Conservation (phyloP, 2,113 vertebrate genomes). For the Gorsachius goisagi region DNA sequence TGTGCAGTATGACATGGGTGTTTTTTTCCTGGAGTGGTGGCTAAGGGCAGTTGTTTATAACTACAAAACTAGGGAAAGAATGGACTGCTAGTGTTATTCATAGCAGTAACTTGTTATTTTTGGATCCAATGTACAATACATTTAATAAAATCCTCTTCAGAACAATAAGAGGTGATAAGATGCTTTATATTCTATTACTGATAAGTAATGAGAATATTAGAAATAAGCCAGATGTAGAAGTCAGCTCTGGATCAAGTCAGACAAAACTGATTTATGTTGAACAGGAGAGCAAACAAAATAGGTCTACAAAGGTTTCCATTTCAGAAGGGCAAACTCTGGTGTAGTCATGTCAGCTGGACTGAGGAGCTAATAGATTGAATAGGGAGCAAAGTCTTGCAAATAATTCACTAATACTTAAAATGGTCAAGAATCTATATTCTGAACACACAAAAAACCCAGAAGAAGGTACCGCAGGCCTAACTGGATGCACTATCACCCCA, state of each 20-base stretch:
- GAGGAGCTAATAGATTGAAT: background rate
- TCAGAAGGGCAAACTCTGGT: background rate
- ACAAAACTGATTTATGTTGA: background rate
- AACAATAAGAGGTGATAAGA: background rate
- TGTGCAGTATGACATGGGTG: background rate
- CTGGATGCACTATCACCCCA: background rate
- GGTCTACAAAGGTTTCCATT: background rate
- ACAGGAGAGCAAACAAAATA: background rate
- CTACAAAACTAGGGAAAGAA: background rate
- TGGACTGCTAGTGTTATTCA: background rate
- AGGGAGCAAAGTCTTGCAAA: background rate
- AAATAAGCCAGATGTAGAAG: background rate
- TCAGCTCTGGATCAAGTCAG: background rate
- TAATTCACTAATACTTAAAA: background rate
- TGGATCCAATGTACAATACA: background rate
- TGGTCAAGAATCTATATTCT: background rate
- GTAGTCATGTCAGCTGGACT: background rate
- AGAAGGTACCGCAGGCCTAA: background rate
- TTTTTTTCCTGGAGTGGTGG: background rate
- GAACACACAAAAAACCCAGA: background rate
- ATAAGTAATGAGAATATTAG: background rate
- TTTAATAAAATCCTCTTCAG: background rate
- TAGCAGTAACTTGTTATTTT: background rate
- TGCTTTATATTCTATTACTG: background rate
- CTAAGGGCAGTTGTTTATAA: background rate